phyloP scores from a whole-genome alignment of 1,140 invertebrate species.

The Ips nitidus region DNA sequence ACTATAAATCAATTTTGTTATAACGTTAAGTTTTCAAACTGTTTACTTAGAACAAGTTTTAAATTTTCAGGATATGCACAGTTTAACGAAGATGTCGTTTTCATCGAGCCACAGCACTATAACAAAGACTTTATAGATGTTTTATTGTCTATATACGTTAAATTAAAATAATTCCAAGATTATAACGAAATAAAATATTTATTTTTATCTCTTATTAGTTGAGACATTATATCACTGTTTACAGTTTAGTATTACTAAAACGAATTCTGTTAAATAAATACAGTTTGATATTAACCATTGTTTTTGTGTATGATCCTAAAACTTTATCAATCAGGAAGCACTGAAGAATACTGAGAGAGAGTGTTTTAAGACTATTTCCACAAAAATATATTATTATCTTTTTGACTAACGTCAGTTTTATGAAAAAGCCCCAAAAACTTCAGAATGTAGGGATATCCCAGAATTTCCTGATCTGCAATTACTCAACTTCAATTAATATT shows the following conservation, averaged over 20 bases:
- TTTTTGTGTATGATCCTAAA: no score
- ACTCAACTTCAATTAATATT: no score
- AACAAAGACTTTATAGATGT: conserved; percentile 49
- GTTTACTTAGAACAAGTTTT: not conserved
- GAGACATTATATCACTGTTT: conserved; percentile 33
- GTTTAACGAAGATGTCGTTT: conserved; percentile 45
- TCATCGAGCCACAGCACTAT: conserved; percentile 49
- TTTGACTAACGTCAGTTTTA: no score
- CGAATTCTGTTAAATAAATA: conserved; percentile 31
- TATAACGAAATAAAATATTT: conserved; percentile 41
- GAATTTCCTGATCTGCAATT: no score
- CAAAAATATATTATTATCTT: no score
- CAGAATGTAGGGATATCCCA: no score
- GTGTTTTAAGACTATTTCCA: no score
- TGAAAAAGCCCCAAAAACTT: no score
- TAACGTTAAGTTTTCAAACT: no score
- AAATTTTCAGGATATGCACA: conserved; percentile 41
- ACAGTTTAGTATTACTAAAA: conserved; percentile 31
- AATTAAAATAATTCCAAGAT: conserved; percentile 36
- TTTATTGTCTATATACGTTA: conserved; percentile 25
- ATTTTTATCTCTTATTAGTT: conserved; percentile 36
- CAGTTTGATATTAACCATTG: conserved; percentile 30
- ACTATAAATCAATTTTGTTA: not conserved
- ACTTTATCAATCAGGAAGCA: no score
- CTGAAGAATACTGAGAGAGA: no score